Percentiles rank a stretch among this genome's conserved stretches.
Evolutionary conservation across 2,113 vertebrate species (phyloP).

Genomic region (Salvelinus sp.): DNA sequence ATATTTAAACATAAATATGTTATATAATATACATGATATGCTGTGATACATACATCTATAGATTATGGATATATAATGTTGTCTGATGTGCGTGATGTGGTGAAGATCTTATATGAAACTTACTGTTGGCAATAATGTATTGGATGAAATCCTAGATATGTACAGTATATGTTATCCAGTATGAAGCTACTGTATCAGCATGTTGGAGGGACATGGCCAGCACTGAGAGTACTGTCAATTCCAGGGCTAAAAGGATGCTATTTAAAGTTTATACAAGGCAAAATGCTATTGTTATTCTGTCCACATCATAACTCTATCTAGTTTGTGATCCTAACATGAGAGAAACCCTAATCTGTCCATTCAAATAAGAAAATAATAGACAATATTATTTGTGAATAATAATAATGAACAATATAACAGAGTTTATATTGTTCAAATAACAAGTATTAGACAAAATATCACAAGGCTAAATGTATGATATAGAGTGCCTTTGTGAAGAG

Average conservation of each 20-base stretch:
- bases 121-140: slow-evolving; percentile 68
- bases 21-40: slow-evolving; percentile 58
- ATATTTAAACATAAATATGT: slow-evolving; percentile 58
- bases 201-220: slow-evolving; percentile 46
- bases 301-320: background rate
- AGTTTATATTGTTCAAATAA: too few species aligned
- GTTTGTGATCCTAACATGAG: slow-evolving; percentile 9
- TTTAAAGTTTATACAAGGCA: slow-evolving; percentile 20
- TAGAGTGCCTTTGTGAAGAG: slow-evolving; percentile 58
- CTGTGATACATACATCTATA: slow-evolving; percentile 46
- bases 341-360: slow-evolving; percentile 13
- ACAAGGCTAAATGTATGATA: slow-evolving; percentile 53
- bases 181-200: slow-evolving; percentile 50
- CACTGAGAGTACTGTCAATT: slow-evolving; percentile 15
- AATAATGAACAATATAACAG: too few species aligned
- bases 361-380: slow-evolving; percentile 15
- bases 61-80: slow-evolving; percentile 32
- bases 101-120: slow-evolving; percentile 72
- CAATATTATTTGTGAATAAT: too few species aligned
- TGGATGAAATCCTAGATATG: slow-evolving; percentile 57
- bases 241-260: slow-evolving; percentile 18
- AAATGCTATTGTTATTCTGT: slow-evolving; percentile 10
- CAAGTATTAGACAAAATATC: slow-evolving; percentile 32
- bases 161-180: slow-evolving; percentile 48
- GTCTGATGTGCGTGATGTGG: slow-evolving; percentile 74